Evolutionary conservation across 1,140 invertebrate species (phyloP), one percentile per base, ranked within the genome.

Genomic region (Lethrus apterus): DNA sequence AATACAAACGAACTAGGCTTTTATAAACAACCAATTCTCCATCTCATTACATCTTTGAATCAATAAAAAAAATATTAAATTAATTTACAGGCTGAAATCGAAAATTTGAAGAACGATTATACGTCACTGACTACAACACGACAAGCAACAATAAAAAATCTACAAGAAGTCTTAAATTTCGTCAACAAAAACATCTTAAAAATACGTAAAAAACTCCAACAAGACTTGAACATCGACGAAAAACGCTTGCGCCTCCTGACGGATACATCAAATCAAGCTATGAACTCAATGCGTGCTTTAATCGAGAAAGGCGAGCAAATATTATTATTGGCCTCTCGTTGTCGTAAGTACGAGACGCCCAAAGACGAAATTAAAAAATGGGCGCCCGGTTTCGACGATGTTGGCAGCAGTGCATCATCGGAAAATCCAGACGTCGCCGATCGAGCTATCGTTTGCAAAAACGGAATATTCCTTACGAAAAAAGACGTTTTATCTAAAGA

Each of bases 261-360:
- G 3, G 29, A 46, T 4, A 36, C 7, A 3, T 56, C 60, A 1
- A 56, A 54, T 33, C 26, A 51, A 31, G 29, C 31, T 17, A 33
- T 64, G 1, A 29, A 57, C 13, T 19, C 52, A 42, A 44, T 66
- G 5, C 17, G 51, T 23, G 50, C 48, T 9, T 34, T 56, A 0
- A 5, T 41, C 10, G 11, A 15, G 15, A 56, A 56, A 48, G 60
- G 60, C 20, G 35, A 58, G 14, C 55, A 59, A 20, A 29, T 64
- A 17, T 29, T 56, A 11, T 44, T 46, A 29, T 40, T 64, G 11
- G 44, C 51, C 23, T 33, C 40, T 31, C 52, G 54, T 14, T 64
- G 62, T 33, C 35, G 50, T 38, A 62, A 59, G 44, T 58, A 55
- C 30, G 62, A 64, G 52, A 64, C 62, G 4, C 45, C 55, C 31